A percentile compares a stretch with the other conserved stretches of the same genome.
These are phyloP conservation scores for Acrobasis suavella DNA, from an alignment of 2,888 invertebrate species.

Conservation along the genomic window DNA sequence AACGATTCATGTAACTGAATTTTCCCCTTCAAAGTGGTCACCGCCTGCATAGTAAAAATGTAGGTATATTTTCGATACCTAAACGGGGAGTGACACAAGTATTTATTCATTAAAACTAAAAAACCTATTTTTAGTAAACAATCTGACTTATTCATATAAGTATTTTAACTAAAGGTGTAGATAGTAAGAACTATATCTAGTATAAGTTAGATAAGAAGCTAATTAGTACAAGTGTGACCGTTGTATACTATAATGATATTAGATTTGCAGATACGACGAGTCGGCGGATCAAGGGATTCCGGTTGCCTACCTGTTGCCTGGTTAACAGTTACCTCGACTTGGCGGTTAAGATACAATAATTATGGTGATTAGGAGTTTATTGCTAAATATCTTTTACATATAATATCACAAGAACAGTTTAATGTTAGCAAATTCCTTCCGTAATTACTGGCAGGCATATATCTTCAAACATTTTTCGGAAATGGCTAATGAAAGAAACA, in stretches of 20 bases:
- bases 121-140: no score
- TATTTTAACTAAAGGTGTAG: no score
- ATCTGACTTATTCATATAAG: no score
- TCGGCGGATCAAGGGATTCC: constrained; percentile 18
- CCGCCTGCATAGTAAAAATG: no score
- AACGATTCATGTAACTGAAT: no score
- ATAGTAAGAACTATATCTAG: neutral
- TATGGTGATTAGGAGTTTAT: constrained; percentile 16
- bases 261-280: constrained; percentile 7
- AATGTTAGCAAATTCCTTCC: neutral
- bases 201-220: constrained; percentile 4
- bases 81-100: no score
- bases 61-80: no score
- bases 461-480: no score
- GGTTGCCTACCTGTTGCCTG: constrained; percentile 1
- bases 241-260: constrained; percentile 1
- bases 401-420: neutral
- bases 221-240: constrained; percentile 18
- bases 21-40: no score
- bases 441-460: no score
- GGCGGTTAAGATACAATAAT: constrained; percentile 15
- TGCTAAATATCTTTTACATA: neutral
- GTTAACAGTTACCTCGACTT: constrained; percentile 9
- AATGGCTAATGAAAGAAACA: no score
- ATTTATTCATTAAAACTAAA: no score